phyloP scores from a whole-genome alignment of 1,140 invertebrate species.

The Zophobas atratus region DNA sequence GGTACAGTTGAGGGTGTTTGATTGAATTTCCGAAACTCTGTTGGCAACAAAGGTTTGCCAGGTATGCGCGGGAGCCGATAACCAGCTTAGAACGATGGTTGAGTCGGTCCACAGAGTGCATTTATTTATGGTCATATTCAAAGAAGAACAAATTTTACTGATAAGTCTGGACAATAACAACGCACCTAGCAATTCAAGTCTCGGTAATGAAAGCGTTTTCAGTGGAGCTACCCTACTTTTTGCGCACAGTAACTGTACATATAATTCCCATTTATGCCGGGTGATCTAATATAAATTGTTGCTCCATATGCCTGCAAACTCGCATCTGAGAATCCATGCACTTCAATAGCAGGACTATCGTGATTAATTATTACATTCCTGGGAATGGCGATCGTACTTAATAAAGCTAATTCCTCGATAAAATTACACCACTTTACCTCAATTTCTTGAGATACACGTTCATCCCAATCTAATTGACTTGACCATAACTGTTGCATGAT shows the following conservation, averaged over 20 bases:
- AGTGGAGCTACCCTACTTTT: constrained; percentile 62
- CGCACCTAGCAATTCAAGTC: constrained; percentile 61
- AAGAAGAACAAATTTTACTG: constrained; percentile 3
- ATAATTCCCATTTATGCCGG: neutral
- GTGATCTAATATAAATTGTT: constrained; percentile 56
- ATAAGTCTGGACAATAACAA: constrained; percentile 52
- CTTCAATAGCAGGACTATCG: no score
- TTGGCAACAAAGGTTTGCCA: constrained; percentile 9
- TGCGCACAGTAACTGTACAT: constrained; percentile 49
- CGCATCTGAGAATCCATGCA: constrained; percentile 62
- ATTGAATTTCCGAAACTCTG: constrained; percentile 44
- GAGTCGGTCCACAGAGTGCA: constrained; percentile 48
- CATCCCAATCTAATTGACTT: constrained; percentile 67
- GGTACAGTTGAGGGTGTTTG: constrained; percentile 43
- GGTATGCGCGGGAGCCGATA: neutral
- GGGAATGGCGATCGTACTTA: no score
- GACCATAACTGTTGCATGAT: constrained; percentile 68
- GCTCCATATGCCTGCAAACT: constrained; percentile 59
- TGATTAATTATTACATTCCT: no score
- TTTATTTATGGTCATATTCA: constrained; percentile 19
- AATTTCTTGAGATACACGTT: constrained; percentile 58
- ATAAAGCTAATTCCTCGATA: constrained; percentile 45
- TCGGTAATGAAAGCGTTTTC: constrained; percentile 58
- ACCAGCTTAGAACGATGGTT: constrained; percentile 46
- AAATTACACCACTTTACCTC: constrained; percentile 50